A percentile compares a stretch with the other conserved stretches of the same genome.
These are phyloP conservation scores for Myanophis thanlyinensis DNA, from an alignment of 2,113 vertebrate genomes.

Conservation along the genomic window DNA sequence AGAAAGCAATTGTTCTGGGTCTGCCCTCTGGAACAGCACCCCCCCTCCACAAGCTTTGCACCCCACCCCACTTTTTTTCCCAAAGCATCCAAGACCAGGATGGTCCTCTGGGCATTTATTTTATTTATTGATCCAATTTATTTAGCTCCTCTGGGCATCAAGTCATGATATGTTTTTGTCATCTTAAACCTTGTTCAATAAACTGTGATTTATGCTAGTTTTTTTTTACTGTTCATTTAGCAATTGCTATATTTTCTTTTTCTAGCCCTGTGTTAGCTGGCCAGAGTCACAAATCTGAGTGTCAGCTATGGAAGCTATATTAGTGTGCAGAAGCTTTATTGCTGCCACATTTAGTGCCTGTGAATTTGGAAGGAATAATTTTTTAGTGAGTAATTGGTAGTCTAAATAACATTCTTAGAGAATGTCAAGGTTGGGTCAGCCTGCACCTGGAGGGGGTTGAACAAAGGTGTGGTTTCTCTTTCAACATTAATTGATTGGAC, in stretches of 20 bases:
- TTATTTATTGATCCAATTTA: background rate
- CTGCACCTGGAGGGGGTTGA: no score
- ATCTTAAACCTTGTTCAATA: background rate
- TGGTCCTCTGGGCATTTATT: background rate
- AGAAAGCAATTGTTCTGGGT: background rate
- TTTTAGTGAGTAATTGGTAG: no score
- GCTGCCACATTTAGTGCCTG: no score
- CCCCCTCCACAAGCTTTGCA: background rate
- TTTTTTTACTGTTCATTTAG: background rate
- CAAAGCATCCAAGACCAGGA: background rate
- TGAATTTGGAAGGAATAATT: no score
- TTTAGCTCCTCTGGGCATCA: background rate
- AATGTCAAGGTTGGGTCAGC: no score
- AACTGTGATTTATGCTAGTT: background rate
- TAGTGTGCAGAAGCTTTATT: no score
- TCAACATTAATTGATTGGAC: no score
- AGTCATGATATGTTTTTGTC: background rate
- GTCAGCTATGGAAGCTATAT: no score
- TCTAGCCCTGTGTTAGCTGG: background rate
- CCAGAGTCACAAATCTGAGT: background rate
- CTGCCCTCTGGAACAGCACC: background rate
- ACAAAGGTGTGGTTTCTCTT: no score
- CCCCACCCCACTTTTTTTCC: background rate
- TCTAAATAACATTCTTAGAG: no score
- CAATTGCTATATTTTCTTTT: background rate